These are phyloP conservation scores for Caradrina clavipalpis DNA, from an alignment of 2,888 invertebrate species.

Conservation along the genomic window DNA sequence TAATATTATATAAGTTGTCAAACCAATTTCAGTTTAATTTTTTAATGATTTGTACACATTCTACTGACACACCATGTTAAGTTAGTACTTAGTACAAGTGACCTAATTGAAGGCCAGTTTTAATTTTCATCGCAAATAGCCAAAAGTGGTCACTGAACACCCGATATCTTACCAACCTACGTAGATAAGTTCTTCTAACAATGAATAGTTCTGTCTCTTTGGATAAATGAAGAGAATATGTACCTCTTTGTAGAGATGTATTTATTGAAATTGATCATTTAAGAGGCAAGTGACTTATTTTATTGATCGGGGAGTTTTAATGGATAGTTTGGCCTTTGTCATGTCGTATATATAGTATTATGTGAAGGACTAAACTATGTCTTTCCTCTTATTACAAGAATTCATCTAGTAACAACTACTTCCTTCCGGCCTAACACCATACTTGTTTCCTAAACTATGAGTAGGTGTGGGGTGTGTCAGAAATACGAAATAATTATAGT, in stretches of 20 bases:
- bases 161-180: background rate
- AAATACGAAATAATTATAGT: background rate
- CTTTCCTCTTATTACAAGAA: background rate
- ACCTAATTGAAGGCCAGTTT: background rate
- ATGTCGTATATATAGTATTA: background rate
- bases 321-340: constrained; percentile 11
- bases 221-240: background rate
- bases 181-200: background rate
- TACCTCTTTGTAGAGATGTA: background rate
- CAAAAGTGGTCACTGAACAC: too few relatives aligned
- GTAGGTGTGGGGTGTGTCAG: constrained; percentile 8
- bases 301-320: constrained; percentile 38
- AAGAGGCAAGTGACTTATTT: constrained; percentile 1
- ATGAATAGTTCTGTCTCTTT: background rate
- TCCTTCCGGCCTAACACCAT: background rate
- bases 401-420: background rate
- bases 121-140: background rate
- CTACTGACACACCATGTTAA: background rate
- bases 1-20: background rate
- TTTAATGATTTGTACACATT: background rate
- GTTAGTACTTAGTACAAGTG: constrained; percentile 18
- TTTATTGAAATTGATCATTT: constrained; percentile 3
- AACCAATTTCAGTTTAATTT: constrained; percentile 11
- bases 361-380: background rate
- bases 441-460: background rate